Evolutionary conservation across 2,113 vertebrate genomes (phyloP).

Genomic region (Girardinichthys multiradiatus): DNA sequence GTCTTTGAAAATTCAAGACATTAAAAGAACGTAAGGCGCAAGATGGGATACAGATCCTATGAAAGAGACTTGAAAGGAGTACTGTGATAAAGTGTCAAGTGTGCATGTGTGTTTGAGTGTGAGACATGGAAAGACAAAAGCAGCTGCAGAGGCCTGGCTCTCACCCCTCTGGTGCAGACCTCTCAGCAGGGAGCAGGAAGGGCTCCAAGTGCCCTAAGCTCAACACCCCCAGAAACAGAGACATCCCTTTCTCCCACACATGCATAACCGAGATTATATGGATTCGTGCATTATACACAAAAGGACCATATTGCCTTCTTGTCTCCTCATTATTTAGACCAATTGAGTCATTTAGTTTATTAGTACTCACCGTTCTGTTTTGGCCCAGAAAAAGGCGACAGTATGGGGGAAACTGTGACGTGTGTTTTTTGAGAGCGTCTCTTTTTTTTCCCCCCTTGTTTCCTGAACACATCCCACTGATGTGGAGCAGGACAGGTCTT

Average conservation of each 20-base stretch:
- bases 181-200: conserved; percentile 53
- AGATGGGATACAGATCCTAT: background rate
- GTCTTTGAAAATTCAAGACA: too few relatives aligned
- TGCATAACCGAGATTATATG: background rate
- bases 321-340: background rate
- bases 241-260: conserved; percentile 2
- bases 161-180: conserved; percentile 43
- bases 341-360: background rate
- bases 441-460: background rate
- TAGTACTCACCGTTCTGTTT: too few relatives aligned
- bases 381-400: too few relatives aligned
- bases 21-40: background rate
- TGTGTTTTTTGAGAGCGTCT: background rate
- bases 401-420: too few relatives aligned
- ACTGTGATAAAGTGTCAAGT: conserved; percentile 18
- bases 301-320: background rate
- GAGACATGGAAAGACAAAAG: conserved; percentile 34
- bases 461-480: background rate
- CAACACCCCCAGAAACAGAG: conserved; percentile 33
- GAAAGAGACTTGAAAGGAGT: conserved; percentile 21
- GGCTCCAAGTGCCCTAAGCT: conserved; percentile 48
- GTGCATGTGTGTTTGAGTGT: conserved; percentile 16
- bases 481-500: conserved; percentile 26
- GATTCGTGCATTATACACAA: background rate
- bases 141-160: conserved; percentile 65